These are phyloP conservation scores for Sycobia sp. DNA, from an alignment of 1,140 invertebrate genomes.

Conservation along the genomic window DNA sequence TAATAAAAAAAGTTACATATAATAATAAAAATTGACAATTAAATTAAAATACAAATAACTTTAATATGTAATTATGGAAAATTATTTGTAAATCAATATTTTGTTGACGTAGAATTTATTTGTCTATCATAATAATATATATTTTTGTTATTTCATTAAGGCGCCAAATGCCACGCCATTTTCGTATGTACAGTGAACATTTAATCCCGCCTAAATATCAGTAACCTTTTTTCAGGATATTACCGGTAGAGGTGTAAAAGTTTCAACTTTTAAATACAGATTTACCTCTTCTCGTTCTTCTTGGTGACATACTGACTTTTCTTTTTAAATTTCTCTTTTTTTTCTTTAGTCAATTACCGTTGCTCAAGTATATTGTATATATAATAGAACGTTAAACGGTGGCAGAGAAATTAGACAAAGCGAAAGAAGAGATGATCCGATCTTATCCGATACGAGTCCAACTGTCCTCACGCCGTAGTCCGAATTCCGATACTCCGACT, in stretches of 20 bases:
- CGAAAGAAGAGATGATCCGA: too few species aligned
- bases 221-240: slow-evolving; percentile 12
- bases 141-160: slow-evolving; percentile 1
- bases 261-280: neutral
- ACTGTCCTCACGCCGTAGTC: too few species aligned
- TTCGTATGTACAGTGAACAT: slow-evolving; percentile 22
- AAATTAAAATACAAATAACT: neutral
- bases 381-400: too few species aligned
- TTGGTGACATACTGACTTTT: slow-evolving; percentile 38
- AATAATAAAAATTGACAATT: neutral
- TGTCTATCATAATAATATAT: neutral
- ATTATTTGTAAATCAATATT: neutral
- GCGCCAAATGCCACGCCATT: slow-evolving; percentile 44
- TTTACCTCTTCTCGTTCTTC: slow-evolving; percentile 42
- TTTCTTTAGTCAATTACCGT: neutral
- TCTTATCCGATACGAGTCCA: too few species aligned
- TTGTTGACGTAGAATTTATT: neutral
- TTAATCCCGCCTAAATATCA: slow-evolving; percentile 40
- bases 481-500: too few species aligned
- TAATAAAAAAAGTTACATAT: neutral
- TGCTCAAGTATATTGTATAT: neutral
- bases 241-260: neutral
- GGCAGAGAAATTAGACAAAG: too few species aligned
- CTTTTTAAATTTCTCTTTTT: neutral
- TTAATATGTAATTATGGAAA: neutral